Evolutionary conservation across 2,113 vertebrate genomes (phyloP), one percentile per base, ranked within the genome.

Genomic region (Clinocottus analis): DNA sequence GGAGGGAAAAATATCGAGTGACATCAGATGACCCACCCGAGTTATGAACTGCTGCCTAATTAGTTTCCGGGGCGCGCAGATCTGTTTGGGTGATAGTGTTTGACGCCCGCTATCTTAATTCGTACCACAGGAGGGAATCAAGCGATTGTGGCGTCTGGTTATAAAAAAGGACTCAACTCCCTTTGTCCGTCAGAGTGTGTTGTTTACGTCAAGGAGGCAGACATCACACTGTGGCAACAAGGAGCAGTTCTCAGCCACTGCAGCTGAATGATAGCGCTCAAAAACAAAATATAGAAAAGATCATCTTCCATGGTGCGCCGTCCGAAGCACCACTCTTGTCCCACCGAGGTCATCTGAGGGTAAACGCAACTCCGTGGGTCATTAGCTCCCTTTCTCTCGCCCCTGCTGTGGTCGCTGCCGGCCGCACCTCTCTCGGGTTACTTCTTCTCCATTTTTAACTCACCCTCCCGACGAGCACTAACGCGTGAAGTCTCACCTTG

Each of bases 401-500:
- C 31, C 29, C 45, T 33, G 60, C 64, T 21, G 41, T 76, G 13
- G 58, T 60, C 27, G 33, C 47, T 23, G 41, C 29, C 13, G 2
- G 3, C 62, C 3, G 16, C 60, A 47, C 72, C 49, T 77, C 66
- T 79, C 71, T 77, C 29, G 2, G 49, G 53, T 86, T 49, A 65
- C 75, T 23, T 31, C 51, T 41, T 58, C 68, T 51, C 47, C 80
- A 79, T 71, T 85, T 86, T 75, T 86, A 84, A 85, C 73, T 66
- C 31, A n/a, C n/a, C 35, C 7, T 43, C 55, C 47, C n/a, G 17
- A 35, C 59, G 73, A 23, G 31, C 66, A 75, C 83, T 79, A 82
- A 80, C 65, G 62, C 25, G 51, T 51, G 68, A 88, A 58, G 77
- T 63, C 65, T 78, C 64, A 67, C 82, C 29, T 21, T n/a, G 16